These are phyloP conservation scores for Falco punctatus DNA, from an alignment of 2,113 vertebrate species.

Conservation along the genomic window DNA sequence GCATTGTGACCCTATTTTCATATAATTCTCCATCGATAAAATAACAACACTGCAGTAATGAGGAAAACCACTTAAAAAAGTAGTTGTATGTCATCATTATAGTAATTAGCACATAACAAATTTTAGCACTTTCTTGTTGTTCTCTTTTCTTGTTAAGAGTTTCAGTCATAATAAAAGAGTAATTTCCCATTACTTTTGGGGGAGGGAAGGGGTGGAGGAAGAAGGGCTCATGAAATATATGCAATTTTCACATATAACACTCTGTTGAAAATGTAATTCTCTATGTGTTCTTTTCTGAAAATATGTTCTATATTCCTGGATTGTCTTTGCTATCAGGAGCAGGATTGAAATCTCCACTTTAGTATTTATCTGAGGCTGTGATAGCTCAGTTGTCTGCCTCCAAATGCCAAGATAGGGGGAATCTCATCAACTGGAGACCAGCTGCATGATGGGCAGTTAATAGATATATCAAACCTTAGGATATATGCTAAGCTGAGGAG, in stretches of 20 bases:
- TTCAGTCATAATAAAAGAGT: constrained; percentile 36
- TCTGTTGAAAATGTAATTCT: constrained; percentile 74
- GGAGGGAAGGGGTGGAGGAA: background rate
- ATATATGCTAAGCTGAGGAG: constrained; percentile 94
- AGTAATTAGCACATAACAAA: constrained; percentile 57
- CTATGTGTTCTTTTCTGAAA: constrained; percentile 72
- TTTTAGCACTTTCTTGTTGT: background rate
- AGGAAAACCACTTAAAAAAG: background rate
- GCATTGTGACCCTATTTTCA: constrained; percentile 17
- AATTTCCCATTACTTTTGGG: constrained; percentile 43
- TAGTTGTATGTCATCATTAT: background rate
- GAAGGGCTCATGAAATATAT: constrained; percentile 61
- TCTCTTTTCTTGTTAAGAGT: constrained; percentile 28
- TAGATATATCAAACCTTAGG: constrained; percentile 97
- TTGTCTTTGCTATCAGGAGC: constrained; percentile 89
- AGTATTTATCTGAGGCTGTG: constrained; percentile 95
- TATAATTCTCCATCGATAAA: constrained; percentile 41
- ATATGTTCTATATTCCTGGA: constrained; percentile 79
- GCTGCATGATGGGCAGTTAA: constrained; percentile 93
- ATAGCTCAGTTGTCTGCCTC: constrained; percentile 94
- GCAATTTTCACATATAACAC: constrained; percentile 63
- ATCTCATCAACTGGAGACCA: constrained; percentile 88
- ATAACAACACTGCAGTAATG: background rate
- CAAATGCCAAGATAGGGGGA: constrained; percentile 93
- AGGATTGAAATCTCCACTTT: constrained; percentile 93